Evolutionary conservation across 2,888 invertebrate species (phyloP).

Genomic region (Tachystola acroxantha): DNA sequence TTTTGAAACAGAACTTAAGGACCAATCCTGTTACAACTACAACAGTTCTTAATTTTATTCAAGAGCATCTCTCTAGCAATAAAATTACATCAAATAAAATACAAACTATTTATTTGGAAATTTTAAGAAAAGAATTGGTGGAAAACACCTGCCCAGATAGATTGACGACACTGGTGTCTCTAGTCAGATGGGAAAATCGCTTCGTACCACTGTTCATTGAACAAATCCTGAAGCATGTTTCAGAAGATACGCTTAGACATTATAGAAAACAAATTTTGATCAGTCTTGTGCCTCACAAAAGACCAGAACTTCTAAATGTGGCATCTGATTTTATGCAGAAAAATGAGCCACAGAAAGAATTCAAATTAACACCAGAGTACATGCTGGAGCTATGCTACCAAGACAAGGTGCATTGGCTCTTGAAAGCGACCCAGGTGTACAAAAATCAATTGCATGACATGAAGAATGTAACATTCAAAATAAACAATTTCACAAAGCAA

Average conservation of each 20-base stretch:
- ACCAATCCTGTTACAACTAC: conserved; percentile 62
- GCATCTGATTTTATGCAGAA: conserved; percentile 54
- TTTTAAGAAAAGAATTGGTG: conserved; percentile 47
- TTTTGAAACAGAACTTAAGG: conserved; percentile 62
- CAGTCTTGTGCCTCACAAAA: conserved; percentile 56
- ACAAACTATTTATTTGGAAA: conserved; percentile 51
- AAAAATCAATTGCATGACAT: conserved; percentile 64
- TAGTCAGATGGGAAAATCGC: conserved; percentile 50
- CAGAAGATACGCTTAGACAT: conserved; percentile 54
- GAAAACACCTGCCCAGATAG: conserved; percentile 50
- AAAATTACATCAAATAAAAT: conserved; percentile 35
- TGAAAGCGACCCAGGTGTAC: conserved; percentile 66
- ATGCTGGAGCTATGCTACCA: conserved; percentile 73
- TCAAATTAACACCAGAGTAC: conserved; percentile 67
- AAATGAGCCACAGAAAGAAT: conserved; percentile 61
- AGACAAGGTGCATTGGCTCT: conserved; percentile 66
- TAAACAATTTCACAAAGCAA: conserved; percentile 70
- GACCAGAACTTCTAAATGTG: conserved; percentile 48
- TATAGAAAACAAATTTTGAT: conserved; percentile 65
- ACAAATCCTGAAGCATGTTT: conserved; percentile 46
- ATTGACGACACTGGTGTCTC: conserved; percentile 52
- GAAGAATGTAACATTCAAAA: conserved; percentile 68
- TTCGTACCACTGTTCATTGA: conserved; percentile 43
- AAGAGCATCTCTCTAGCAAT: conserved; percentile 33
- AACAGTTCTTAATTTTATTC: conserved; percentile 43